phyloP scores from a whole-genome alignment of 2,797 vertebrate genomes.

The Champsocephalus gunnari region DNA sequence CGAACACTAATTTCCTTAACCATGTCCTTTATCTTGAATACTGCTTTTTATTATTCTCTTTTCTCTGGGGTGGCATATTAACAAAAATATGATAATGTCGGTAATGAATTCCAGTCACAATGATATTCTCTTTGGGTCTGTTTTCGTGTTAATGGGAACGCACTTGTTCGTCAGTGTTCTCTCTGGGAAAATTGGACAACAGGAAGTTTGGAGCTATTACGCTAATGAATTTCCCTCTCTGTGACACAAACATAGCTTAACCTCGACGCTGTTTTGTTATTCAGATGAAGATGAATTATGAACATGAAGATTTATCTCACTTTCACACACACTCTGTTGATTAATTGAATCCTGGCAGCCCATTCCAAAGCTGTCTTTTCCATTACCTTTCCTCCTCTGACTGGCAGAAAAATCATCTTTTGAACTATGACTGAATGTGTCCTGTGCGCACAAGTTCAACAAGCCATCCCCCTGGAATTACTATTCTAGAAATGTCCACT shows the following conservation, averaged over 20 bases:
- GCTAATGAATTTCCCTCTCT: constrained; percentile 48
- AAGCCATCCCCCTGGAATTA: constrained; percentile 40
- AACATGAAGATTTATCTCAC: constrained; percentile 37
- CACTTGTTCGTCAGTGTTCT: constrained; percentile 18
- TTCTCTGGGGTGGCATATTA: constrained; percentile 35
- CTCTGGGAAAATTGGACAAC: constrained; percentile 35
- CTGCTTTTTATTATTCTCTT: constrained; percentile 17
- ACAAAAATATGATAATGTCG: constrained; percentile 36
- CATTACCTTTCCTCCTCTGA: constrained; percentile 41
- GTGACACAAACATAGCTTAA: constrained; percentile 29
- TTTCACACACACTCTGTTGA: constrained; percentile 20
- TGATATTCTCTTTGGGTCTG: background rate
- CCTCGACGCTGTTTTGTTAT: constrained; percentile 12
- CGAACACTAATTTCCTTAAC: constrained; percentile 12
- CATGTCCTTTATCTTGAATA: constrained; percentile 18
- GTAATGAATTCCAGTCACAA: constrained; percentile 55
- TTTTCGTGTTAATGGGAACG: constrained; percentile 58
- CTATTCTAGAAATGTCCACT: constrained; percentile 37
- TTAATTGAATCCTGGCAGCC: constrained; percentile 42
- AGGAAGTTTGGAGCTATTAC: constrained; percentile 39
- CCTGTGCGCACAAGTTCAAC: constrained; percentile 23
- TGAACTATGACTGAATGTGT: constrained; percentile 43
- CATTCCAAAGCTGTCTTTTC: constrained; percentile 24
- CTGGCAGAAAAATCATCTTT: constrained; percentile 42
- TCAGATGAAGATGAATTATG: constrained; percentile 22